Conservation (phyloP, 2,888 invertebrate species). For the Pachydiplax longipennis region DNA sequence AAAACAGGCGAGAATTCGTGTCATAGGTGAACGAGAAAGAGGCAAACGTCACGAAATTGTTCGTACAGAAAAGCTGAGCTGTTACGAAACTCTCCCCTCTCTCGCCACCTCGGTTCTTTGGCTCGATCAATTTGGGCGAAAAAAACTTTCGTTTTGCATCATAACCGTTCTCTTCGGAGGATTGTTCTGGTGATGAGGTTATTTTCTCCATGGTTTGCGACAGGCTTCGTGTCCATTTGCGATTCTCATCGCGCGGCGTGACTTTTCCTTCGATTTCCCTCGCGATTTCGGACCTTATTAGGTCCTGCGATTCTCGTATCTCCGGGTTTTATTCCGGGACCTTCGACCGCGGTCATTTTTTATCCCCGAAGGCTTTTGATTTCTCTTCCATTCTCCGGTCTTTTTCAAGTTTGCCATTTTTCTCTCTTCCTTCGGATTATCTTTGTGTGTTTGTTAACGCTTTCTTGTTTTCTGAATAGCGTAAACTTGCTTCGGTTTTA, state of each 20-base stretch:
- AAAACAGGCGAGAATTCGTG: too few relatives aligned
- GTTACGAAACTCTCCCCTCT: neutral
- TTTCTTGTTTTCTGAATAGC: neutral
- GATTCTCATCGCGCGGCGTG: neutral
- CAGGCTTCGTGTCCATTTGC: neutral
- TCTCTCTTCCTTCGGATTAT: neutral
- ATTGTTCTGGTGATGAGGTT: neutral
- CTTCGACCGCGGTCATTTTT: neutral
- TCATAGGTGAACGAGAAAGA: too few relatives aligned
- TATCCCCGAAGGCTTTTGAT: neutral
- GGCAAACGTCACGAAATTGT: too few relatives aligned
- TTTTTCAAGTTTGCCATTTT: neutral
- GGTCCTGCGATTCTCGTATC: neutral
- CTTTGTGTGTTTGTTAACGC: neutral
- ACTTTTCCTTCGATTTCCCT: neutral
- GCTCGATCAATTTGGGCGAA: neutral
- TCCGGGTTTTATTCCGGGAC: neutral
- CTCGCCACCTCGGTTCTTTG: neutral
- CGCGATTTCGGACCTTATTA: neutral
- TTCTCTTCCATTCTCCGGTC: neutral
- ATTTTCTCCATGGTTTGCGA: neutral
- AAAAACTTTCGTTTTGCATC: too few relatives aligned
- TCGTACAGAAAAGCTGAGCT: too few relatives aligned
- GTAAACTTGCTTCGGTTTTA: neutral
- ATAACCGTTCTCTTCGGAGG: too few relatives aligned